These are phyloP conservation scores for Lordiphosa fenestrarum DNA, from an alignment of 2,888 invertebrate genomes.

Conservation along the genomic window DNA sequence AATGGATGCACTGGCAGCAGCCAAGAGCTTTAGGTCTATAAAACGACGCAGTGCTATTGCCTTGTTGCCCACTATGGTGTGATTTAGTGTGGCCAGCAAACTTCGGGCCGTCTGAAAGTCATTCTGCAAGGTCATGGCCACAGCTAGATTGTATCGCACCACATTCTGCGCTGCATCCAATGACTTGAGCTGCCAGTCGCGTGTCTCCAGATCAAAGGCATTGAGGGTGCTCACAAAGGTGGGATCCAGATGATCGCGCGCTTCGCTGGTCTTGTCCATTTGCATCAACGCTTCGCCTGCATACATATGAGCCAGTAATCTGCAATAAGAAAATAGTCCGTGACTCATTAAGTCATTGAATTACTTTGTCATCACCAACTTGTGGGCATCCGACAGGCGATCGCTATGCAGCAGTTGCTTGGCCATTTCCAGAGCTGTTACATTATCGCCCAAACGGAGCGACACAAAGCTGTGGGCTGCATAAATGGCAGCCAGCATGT, in stretches of 20 bases:
- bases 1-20: slow-evolving; percentile 21
- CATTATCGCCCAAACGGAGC: slow-evolving; percentile 91
- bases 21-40: slow-evolving; percentile 78
- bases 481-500: slow-evolving; percentile 85
- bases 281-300: slow-evolving; percentile 93
- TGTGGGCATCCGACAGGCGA: slow-evolving; percentile 86
- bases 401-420: slow-evolving; percentile 87
- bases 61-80: slow-evolving; percentile 76
- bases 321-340: slow-evolving; percentile 59
- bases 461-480: slow-evolving; percentile 92
- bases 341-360: neutral
- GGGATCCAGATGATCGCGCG: slow-evolving; percentile 90
- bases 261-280: slow-evolving; percentile 90
- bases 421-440: slow-evolving; percentile 89
- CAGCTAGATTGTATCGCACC: slow-evolving; percentile 89
- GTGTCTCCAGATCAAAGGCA: slow-evolving; percentile 80
- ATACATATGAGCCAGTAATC: slow-evolving; percentile 92
- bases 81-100: slow-evolving; percentile 71
- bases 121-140: slow-evolving; percentile 87
- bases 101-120: slow-evolving; percentile 84
- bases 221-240: slow-evolving; percentile 84
- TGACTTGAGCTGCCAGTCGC: slow-evolving; percentile 82
- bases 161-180: slow-evolving; percentile 85
- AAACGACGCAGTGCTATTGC: slow-evolving; percentile 81
- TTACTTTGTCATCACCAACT: slow-evolving; percentile 80